These are phyloP conservation scores for Macrotus californicus DNA, from an alignment of 2,113 vertebrate species.

Conservation along the genomic window DNA sequence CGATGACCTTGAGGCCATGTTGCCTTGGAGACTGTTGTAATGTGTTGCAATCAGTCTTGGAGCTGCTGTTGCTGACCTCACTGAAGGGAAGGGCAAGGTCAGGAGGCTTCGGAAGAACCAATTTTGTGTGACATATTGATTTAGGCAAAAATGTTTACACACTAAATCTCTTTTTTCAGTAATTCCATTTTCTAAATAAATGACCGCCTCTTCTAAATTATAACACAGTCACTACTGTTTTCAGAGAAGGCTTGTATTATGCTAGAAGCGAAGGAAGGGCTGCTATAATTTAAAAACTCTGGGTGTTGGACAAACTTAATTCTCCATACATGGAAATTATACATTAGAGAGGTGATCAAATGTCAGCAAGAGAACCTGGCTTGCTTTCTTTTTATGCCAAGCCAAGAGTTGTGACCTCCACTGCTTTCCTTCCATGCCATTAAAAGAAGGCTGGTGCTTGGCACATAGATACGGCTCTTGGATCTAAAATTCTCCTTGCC, in stretches of 20 bases:
- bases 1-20: slow-evolving; percentile 41
- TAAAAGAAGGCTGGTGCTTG: not conserved
- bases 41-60: slow-evolving; percentile 32
- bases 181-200: not conserved
- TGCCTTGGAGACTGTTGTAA: slow-evolving; percentile 32
- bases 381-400: not conserved
- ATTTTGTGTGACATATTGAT: not conserved
- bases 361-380: not conserved
- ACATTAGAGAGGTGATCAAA: not conserved
- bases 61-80: not conserved
- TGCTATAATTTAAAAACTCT: not conserved
- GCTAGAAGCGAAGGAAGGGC: not conserved
- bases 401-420: not conserved
- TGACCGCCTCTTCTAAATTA: not conserved
- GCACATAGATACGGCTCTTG: not conserved
- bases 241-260: not conserved
- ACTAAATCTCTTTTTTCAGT: not conserved
- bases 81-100: slow-evolving; percentile 52
- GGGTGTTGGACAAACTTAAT: not conserved
- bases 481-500: not conserved
- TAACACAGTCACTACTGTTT: not conserved
- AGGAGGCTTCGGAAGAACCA: not conserved
- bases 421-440: not conserved
- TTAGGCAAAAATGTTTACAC: slow-evolving; percentile 20
- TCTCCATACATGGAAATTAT: not conserved